Base-by-base conservation (phyloP, 2,797 vertebrate genomes). In the Luscinia luscinia region DNA sequence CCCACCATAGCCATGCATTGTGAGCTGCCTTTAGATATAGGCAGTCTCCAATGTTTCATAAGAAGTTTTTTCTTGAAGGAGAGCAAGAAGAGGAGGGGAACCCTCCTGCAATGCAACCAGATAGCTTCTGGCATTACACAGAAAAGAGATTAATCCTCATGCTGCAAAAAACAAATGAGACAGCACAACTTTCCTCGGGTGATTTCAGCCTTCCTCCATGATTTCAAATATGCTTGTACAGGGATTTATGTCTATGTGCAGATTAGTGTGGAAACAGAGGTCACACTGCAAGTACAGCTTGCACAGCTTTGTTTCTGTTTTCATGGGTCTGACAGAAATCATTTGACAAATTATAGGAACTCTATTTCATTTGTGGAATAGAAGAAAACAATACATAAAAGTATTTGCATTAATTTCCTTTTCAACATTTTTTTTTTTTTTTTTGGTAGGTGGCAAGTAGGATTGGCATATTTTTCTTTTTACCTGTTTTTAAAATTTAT, bases 151-250 rank as follows among this genome's bases (percentile, higher is more conserved):
- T 64, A 83, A 38, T 61, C 24, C n/a, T 76, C 11, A 46, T 55
- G 14, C 51, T 81, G 36, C 30, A 81, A 87, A 58, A 88, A 49
- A 4, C 9, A 75, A 58, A 58, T 27, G 30, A 78, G 54, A 58
- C 17, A 61, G 26, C 23, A 22, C 27, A 64, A 24, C 11, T 55
- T 70, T n/a, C 61, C 63, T 84, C 0, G 0, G 19, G 15, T 54
- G 18, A 64, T 78, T 81, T 72, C 51, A 64, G 11, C 46, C 46
- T 77, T 77, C 8, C 30, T 27, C 27, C 9, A 6, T 54, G 43
- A 36, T 93, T 90, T 74, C 30, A 81, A 74, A 55, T 55, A 36
- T 13, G 6, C 57, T 12, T 6, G 9, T 68, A 34, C 11, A 41
- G n/a, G 26, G 27, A 41, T 64, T 89, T 75, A 41, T 0, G 0